Evolutionary conservation across 2,888 invertebrate species (phyloP).

Genomic region (Melinaea menophilus): DNA sequence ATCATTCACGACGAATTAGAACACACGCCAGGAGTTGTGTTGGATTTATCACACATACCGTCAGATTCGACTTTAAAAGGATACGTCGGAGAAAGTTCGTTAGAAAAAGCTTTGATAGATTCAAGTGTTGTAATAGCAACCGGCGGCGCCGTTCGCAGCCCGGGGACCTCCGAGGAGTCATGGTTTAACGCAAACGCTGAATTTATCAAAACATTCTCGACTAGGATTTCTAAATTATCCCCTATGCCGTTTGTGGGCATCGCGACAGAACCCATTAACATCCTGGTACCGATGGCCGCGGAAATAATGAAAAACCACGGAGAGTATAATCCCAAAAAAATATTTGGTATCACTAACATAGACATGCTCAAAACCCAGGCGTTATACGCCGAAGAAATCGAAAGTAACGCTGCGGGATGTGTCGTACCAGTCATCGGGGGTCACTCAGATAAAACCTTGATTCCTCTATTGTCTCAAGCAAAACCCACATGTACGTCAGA

Average conservation of each 20-base stretch:
- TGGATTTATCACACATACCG: conserved; percentile 71
- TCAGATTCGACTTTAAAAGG: conserved; percentile 50
- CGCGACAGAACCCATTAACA: conserved; percentile 67
- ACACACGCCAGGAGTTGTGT: conserved; percentile 57
- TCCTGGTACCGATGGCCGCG: conserved; percentile 64
- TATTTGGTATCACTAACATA: conserved; percentile 86
- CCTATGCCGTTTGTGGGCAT: conserved; percentile 64
- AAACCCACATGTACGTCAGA: conserved; percentile 72
- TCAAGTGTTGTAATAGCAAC: conserved; percentile 82
- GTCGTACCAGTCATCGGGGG: conserved; percentile 88
- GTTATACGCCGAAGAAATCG: conserved; percentile 82
- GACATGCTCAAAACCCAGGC: conserved; percentile 86
- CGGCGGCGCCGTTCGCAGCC: conserved; percentile 79
- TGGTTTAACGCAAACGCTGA: conserved; percentile 73
- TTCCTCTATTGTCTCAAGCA: conserved; percentile 86
- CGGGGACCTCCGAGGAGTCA: conserved; percentile 78
- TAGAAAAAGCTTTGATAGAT: conserved; percentile 64
- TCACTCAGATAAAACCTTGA: conserved; percentile 83
- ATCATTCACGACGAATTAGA: conserved; percentile 74
- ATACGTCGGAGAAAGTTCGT: conserved; percentile 46
- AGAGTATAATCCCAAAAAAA: conserved; percentile 77
- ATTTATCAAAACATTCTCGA: conserved; percentile 53
- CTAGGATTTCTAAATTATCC: conserved; percentile 44
- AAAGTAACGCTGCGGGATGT: conserved; percentile 80
- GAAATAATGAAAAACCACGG: conserved; percentile 58